Percentiles rank a stretch among this genome's conserved stretches.
phyloP scores from a whole-genome alignment of 2,797 vertebrate genomes.

The Manis javanica region DNA sequence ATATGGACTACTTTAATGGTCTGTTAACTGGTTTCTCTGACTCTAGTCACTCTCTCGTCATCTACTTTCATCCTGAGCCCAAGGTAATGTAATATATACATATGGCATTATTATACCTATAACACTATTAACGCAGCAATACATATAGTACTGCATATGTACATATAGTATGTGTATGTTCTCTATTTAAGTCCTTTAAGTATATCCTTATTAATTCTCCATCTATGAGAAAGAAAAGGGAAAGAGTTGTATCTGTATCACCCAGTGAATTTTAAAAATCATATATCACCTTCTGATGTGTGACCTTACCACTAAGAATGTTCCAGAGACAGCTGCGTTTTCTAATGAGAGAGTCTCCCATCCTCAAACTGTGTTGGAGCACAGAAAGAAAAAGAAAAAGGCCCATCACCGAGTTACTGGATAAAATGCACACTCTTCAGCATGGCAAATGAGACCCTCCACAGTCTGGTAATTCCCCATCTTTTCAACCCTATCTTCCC shows the following conservation, averaged over 20 bases:
- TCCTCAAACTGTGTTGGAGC: neutral
- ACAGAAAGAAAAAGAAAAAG: neutral
- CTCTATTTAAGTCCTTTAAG: neutral
- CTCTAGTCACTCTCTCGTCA: neutral
- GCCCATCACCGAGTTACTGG: neutral
- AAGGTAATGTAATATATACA: neutral
- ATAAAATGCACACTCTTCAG: neutral
- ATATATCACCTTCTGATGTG: neutral
- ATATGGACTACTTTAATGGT: neutral
- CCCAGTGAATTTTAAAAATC: neutral
- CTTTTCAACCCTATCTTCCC: neutral
- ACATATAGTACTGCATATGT: neutral
- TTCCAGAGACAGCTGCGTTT: neutral
- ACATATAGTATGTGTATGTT: neutral
- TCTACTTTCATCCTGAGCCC: neutral
- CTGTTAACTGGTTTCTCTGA: neutral
- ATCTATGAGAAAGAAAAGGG: neutral
- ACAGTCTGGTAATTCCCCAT: neutral
- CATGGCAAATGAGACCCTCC: neutral
- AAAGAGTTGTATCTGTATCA: neutral
- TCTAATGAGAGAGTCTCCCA: neutral
- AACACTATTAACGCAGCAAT: neutral
- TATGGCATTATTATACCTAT: neutral
- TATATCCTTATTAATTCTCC: neutral
- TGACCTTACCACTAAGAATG: neutral